These are phyloP conservation scores for Coregonus clupeaformis DNA, from an alignment of 2,113 vertebrate genomes.

Conservation along the genomic window DNA sequence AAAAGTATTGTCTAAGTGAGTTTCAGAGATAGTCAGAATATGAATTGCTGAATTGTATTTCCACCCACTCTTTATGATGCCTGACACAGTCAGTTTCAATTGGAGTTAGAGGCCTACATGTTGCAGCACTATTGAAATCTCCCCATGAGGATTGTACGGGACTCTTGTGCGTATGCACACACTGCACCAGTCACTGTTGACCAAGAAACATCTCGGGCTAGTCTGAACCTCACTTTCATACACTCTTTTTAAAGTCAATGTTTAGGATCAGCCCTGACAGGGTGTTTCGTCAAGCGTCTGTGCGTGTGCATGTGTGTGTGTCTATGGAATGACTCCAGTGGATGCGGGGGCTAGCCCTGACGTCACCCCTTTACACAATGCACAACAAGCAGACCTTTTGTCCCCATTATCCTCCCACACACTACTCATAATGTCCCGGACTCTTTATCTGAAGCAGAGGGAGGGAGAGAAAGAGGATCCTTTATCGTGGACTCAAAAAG, in stretches of 20 bases:
- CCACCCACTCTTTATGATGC: no score
- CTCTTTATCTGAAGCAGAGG: slow-evolving; percentile 63
- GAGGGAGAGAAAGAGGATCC: slow-evolving; percentile 28
- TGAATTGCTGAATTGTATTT: no score
- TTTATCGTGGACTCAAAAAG: neutral
- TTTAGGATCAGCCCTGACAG: neutral
- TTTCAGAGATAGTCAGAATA: no score
- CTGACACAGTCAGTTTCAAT: no score
- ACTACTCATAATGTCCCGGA: slow-evolving; percentile 57
- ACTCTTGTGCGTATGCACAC: no score
- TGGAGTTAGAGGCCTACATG: no score
- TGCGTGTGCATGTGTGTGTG: slow-evolving; percentile 7
- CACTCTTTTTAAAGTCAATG: neutral
- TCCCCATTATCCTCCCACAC: slow-evolving; percentile 62
- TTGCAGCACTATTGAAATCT: no score
- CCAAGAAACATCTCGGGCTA: neutral
- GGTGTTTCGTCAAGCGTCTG: neutral
- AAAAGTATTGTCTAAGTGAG: no score
- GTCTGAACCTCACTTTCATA: neutral
- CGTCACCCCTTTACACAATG: slow-evolving; percentile 38
- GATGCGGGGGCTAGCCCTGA: slow-evolving; percentile 42
- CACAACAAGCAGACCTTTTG: slow-evolving; percentile 68
- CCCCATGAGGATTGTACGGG: no score
- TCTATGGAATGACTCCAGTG: slow-evolving; percentile 39
- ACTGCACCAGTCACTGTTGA: neutral